Evolutionary conservation across 2,797 vertebrate species (phyloP).

Genomic region (Cirrhinus molitorella): DNA sequence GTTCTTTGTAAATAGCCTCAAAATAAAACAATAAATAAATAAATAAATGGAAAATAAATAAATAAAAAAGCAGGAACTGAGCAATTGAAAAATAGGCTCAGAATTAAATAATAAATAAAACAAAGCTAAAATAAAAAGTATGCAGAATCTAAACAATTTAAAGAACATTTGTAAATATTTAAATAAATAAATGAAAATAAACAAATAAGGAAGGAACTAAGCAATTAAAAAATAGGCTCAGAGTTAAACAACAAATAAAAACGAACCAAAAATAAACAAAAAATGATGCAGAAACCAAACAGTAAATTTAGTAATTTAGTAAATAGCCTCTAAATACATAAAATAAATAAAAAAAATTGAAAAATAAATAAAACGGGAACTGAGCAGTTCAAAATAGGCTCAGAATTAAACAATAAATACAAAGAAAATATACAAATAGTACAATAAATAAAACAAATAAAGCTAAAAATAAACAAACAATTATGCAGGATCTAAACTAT

Average conservation of each 20-base stretch:
- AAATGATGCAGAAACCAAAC: neutral
- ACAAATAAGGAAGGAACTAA: no score
- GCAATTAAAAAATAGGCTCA: neutral
- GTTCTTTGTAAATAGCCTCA: neutral
- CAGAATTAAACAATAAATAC: no score
- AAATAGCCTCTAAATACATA: neutral
- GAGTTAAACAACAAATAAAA: neutral
- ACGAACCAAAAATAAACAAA: neutral
- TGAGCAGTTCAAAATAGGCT: no score
- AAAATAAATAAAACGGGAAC: no score
- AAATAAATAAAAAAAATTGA: no score
- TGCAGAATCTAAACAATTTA: no score
- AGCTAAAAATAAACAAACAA: no score
- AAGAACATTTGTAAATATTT: no score
- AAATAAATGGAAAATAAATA: neutral
- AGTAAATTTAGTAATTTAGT: fast-evolving
- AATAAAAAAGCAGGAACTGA: no score
- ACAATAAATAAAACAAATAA: no score
- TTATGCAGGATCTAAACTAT: no score
- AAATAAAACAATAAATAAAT: neutral
- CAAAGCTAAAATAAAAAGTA: neutral
- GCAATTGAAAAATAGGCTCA: neutral
- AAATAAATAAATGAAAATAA: neutral
- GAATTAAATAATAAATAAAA: neutral
- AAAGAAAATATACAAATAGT: no score